phyloP scores from a whole-genome alignment of 1,140 invertebrate genomes.

The Saccostrea echinata region DNA sequence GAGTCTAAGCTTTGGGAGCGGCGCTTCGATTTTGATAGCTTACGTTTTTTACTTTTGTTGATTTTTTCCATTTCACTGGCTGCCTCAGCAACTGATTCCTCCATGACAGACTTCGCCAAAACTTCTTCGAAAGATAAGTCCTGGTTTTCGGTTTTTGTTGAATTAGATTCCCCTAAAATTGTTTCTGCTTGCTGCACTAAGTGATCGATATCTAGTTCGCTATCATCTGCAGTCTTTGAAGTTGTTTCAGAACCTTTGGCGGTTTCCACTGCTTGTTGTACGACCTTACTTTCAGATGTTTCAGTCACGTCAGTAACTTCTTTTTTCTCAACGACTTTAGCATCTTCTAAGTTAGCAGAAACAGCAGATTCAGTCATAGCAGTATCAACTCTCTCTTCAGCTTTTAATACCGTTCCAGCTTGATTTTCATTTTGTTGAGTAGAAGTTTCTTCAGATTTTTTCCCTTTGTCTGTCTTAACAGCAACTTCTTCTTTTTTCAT shows the following conservation, averaged over 20 bases:
- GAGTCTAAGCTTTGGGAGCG: conserved; percentile 22
- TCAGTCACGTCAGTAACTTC: background rate
- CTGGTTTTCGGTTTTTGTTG: background rate
- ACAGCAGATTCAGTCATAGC: background rate
- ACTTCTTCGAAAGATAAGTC: conserved; percentile 43
- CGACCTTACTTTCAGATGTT: background rate
- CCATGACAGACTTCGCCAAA: conserved; percentile 38
- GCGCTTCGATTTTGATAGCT: conserved; percentile 17
- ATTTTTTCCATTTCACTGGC: conserved; percentile 44
- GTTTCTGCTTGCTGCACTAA: conserved; percentile 28
- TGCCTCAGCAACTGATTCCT: conserved; percentile 43
- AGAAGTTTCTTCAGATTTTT: background rate
- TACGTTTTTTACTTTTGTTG: conserved; percentile 31
- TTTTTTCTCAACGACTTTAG: background rate
- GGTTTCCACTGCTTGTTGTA: background rate
- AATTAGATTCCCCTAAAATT: background rate
- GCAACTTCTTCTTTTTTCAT: background rate
- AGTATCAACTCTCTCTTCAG: background rate
- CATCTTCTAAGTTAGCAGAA: background rate
- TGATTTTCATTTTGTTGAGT: background rate
- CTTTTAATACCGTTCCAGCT: no score
- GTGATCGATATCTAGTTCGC: conserved; percentile 31
- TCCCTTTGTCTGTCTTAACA: background rate
- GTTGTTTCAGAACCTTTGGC: background rate
- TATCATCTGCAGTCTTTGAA: background rate